Evolutionary conservation across 1,140 invertebrate genomes (phyloP).

Genomic region (Aphis craccivora): DNA sequence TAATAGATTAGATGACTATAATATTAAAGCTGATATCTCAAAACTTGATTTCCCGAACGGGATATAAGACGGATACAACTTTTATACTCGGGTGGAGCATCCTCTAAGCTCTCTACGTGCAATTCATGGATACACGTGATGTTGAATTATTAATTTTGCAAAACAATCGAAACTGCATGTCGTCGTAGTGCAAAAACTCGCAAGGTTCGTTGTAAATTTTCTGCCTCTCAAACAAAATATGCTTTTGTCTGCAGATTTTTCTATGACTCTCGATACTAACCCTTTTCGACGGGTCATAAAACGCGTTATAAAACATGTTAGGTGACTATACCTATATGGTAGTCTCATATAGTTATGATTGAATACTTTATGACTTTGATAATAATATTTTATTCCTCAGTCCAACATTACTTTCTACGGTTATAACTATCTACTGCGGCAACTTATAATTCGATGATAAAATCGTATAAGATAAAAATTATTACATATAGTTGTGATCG

Average conservation of each 20-base stretch:
- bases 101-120: background rate
- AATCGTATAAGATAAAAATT: background rate
- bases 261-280: background rate
- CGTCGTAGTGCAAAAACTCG: background rate
- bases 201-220: background rate
- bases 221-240: background rate
- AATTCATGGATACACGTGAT: background rate
- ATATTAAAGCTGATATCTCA: background rate
- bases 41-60: background rate
- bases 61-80: background rate
- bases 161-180: conserved; percentile 6
- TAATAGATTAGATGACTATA: background rate
- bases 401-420: background rate
- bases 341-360: background rate
- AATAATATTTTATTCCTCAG: background rate
- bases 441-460: background rate
- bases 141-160: conserved; percentile 36
- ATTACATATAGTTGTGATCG: background rate
- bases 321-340: background rate
- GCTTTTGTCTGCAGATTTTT: background rate
- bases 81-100: background rate
- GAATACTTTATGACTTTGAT: background rate
- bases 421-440: no score
- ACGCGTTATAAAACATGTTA: background rate
- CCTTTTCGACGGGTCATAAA: background rate